A percentile compares a stretch with the other conserved stretches of the same genome.
Conservation (phyloP, 1,140 invertebrate species). For the Steinernema khuongi region DNA sequence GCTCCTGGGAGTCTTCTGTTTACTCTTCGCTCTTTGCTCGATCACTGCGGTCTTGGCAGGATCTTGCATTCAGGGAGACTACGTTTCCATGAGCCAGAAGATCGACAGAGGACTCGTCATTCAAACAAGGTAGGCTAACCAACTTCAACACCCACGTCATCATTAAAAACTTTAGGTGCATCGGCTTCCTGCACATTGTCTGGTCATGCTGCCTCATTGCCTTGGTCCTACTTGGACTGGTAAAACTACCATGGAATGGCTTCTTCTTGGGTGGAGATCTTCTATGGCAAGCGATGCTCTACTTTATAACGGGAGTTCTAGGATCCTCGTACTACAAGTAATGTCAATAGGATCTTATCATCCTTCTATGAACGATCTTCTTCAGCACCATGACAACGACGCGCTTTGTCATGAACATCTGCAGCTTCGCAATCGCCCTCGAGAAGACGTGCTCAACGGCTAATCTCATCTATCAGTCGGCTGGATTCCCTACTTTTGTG, state of each 20-base stretch:
- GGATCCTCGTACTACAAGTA: slow-evolving; percentile 30
- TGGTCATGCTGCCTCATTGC: slow-evolving; percentile 50
- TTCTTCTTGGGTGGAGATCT: slow-evolving; percentile 55
- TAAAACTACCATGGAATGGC: slow-evolving; percentile 53
- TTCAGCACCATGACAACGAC: slow-evolving; percentile 43
- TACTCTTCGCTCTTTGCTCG: slow-evolving; percentile 44
- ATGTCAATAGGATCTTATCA: background rate
- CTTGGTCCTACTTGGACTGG: slow-evolving; percentile 47
- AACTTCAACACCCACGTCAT: background rate
- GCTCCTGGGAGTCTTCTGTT: slow-evolving; percentile 38
- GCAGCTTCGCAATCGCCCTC: slow-evolving; percentile 41
- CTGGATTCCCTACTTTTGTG: slow-evolving; percentile 40
- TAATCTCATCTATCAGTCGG: slow-evolving; percentile 57
- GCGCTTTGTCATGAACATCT: slow-evolving; percentile 47
- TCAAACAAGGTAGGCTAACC: slow-evolving; percentile 19
- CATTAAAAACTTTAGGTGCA: slow-evolving; percentile 21
- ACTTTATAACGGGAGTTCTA: slow-evolving; percentile 48
- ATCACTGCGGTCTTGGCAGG: slow-evolving; percentile 45
- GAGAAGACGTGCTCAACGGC: slow-evolving; percentile 50
- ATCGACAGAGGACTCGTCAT: slow-evolving; percentile 26
- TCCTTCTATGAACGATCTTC: background rate
- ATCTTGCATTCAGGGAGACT: slow-evolving; percentile 40
- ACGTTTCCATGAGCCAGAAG: slow-evolving; percentile 29
- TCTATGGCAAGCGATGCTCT: slow-evolving; percentile 52
- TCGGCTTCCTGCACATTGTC: slow-evolving; percentile 50